Conservation (phyloP, 2,113 vertebrate genomes). For the Tetraodon nigroviridis region DNA sequence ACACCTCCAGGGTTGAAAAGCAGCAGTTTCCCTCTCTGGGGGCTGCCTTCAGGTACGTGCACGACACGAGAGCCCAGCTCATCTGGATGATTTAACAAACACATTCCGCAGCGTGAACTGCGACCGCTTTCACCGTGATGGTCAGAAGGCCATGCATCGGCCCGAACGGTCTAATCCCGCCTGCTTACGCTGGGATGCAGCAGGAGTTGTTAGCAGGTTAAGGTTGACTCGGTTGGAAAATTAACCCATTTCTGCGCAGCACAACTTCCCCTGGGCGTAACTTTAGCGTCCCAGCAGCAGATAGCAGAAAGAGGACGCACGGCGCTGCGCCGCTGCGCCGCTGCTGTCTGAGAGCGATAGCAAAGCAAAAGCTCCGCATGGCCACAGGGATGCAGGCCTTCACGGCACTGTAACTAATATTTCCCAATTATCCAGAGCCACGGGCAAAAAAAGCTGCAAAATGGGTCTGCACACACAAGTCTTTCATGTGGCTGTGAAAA, state of each 20-base stretch:
- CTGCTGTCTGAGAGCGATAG: conserved; percentile 27
- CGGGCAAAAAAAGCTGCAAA: conserved; percentile 32
- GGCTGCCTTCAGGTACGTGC: no score
- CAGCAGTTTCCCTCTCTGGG: no score
- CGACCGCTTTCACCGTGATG: no score
- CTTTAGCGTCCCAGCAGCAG: neutral
- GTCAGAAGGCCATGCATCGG: no score
- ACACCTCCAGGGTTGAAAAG: no score
- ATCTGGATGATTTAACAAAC: no score
- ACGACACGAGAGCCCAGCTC: no score
- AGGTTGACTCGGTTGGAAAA: neutral
- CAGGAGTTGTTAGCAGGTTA: neutral
- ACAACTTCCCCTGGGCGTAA: neutral
- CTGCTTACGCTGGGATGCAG: no score
- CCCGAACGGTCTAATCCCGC: no score
- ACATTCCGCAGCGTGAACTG: no score
- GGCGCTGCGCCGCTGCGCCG: conserved; percentile 9
- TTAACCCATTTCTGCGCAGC: neutral
- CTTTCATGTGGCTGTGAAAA: conserved; percentile 22
- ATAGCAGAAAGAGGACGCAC: conserved; percentile 7
- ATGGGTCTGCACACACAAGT: conserved; percentile 13
- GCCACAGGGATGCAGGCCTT: conserved; percentile 28
- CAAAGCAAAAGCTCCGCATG: conserved; percentile 15
- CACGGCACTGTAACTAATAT: conserved; percentile 43
- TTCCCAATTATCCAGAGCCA: conserved; percentile 47